Conservation (phyloP, 2,113 vertebrate species). For the Coregonus clupeaformis region DNA sequence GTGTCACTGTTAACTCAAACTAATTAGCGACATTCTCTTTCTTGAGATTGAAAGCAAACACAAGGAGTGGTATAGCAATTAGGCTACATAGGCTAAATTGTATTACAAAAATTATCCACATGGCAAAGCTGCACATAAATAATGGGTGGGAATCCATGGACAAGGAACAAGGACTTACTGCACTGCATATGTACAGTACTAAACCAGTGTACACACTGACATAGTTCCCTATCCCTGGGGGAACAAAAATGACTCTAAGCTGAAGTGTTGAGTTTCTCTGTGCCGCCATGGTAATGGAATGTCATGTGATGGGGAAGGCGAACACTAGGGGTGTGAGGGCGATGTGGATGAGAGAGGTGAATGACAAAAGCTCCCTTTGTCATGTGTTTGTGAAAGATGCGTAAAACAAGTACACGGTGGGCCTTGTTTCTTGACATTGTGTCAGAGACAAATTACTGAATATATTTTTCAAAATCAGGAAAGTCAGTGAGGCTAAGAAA, state of each 20-base stretch:
- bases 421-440: background rate
- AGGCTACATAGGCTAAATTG: background rate
- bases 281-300: slow-evolving; percentile 48
- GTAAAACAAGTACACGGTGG: background rate
- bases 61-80: no score
- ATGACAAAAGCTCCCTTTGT: background rate
- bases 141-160: background rate
- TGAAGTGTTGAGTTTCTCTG: slow-evolving; percentile 21
- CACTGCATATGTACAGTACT: slow-evolving; percentile 10
- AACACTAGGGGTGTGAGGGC: background rate
- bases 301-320: slow-evolving; percentile 8
- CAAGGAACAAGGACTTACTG: slow-evolving; percentile 15
- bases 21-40: no score
- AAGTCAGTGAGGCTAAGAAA: no score
- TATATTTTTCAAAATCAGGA: no score
- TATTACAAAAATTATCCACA: no score
- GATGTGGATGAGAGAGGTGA: background rate
- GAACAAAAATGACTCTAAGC: slow-evolving; percentile 11
- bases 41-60: no score
- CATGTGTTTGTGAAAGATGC: background rate
- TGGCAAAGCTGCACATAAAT: background rate
- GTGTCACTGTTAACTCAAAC: no score
- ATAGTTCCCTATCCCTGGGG: slow-evolving; percentile 23
- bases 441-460: no score
- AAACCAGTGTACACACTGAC: slow-evolving; percentile 25